phyloP scores from a whole-genome alignment of 2,888 invertebrate species.

The Eristalis arbustorum region DNA sequence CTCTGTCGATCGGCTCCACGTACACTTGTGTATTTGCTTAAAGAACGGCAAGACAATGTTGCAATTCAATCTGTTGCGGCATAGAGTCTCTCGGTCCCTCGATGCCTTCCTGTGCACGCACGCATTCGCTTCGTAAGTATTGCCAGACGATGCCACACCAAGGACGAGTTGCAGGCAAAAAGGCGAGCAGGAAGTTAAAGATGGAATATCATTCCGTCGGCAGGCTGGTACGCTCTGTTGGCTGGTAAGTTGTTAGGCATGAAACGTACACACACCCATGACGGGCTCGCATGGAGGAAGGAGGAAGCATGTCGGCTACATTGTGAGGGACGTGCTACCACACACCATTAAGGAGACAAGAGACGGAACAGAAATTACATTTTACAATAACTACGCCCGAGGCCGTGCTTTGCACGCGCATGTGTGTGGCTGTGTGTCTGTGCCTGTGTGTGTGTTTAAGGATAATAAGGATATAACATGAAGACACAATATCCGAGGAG shows the following conservation, averaged over 20 bases:
- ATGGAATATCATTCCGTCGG: slow-evolving; percentile 48
- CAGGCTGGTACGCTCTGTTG: slow-evolving; percentile 1
- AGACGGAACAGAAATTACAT: slow-evolving; percentile 47
- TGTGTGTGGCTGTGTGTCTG: not conserved
- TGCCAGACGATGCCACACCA: not conserved
- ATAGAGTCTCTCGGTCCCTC: slow-evolving; percentile 12
- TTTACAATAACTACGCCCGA: slow-evolving; percentile 49
- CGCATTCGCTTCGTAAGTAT: slow-evolving; percentile 33
- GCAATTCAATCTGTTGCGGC: slow-evolving; percentile 69
- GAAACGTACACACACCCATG: not conserved
- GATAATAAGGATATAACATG: slow-evolving; percentile 35
- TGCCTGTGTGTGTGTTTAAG: slow-evolving; percentile 23
- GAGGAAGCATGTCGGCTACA: slow-evolving; percentile 47
- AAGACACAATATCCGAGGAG: slow-evolving; percentile 21
- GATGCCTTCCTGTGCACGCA: slow-evolving; percentile 56
- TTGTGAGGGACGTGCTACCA: slow-evolving; percentile 55
- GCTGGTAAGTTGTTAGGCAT: not conserved
- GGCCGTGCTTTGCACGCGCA: slow-evolving; percentile 25
- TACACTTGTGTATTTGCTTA: slow-evolving; percentile 52
- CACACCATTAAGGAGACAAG: slow-evolving; percentile 63
- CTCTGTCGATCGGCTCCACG: not conserved
- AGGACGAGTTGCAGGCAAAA: not conserved
- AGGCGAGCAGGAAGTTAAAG: slow-evolving; percentile 50
- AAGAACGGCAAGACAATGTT: slow-evolving; percentile 54
- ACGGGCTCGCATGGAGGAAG: not conserved